These are phyloP conservation scores for Halichoeres trimaculatus DNA, from an alignment of 2,113 vertebrate species.

Conservation along the genomic window DNA sequence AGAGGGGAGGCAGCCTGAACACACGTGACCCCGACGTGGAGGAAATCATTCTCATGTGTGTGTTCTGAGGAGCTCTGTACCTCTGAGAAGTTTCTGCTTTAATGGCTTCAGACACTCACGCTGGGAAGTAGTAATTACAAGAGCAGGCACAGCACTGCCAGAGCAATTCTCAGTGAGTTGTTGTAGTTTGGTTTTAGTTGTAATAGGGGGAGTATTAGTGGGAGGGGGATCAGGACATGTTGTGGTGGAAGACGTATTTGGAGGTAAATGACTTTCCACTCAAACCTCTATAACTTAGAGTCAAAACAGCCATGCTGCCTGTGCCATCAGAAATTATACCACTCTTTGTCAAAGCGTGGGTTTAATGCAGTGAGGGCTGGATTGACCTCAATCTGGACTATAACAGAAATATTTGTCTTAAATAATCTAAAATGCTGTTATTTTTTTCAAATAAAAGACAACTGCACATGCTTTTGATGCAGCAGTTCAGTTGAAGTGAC, in stretches of 20 bases:
- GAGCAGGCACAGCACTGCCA: slow-evolving; percentile 30
- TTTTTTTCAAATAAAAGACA: too few relatives aligned
- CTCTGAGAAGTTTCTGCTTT: slow-evolving; percentile 72
- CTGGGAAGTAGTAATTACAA: slow-evolving; percentile 59
- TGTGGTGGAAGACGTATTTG: background rate
- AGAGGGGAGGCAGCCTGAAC: slow-evolving; percentile 49
- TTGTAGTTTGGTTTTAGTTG: slow-evolving; percentile 3
- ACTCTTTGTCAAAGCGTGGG: background rate
- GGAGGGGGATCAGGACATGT: slow-evolving; percentile 8
- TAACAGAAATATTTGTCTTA: too few relatives aligned
- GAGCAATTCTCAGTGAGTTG: slow-evolving; percentile 12
- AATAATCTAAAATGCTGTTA: too few relatives aligned
- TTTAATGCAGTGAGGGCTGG: slow-evolving; percentile 21
- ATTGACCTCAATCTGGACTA: too few relatives aligned
- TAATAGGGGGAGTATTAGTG: background rate
- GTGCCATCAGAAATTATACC: slow-evolving; percentile 9
- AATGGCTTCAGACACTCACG: slow-evolving; percentile 71
- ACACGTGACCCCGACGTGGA: slow-evolving; percentile 71
- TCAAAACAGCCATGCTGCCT: slow-evolving; percentile 8
- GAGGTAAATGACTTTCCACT: background rate
- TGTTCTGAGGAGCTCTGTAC: slow-evolving; percentile 61
- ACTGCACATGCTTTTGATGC: too few relatives aligned
- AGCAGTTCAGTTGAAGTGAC: too few relatives aligned
- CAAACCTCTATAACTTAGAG: background rate
- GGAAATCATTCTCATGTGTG: slow-evolving; percentile 79